These are phyloP conservation scores for Spongilla lacustris DNA, from an alignment of 37 sponge, comb jelly and placozoan genomes.

Conservation along the genomic window DNA sequence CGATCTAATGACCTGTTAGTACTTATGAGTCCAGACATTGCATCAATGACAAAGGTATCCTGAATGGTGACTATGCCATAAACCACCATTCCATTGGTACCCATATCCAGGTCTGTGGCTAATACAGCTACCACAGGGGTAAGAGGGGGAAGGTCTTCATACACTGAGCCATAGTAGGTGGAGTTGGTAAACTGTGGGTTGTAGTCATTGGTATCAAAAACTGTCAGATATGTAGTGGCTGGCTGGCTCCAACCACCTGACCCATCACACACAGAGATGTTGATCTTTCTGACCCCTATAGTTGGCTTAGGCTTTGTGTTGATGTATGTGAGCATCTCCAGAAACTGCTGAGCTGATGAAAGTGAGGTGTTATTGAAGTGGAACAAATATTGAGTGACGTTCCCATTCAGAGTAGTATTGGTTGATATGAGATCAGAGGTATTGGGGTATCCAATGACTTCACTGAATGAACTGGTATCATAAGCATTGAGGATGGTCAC, in stretches of 20 bases:
- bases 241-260: conserved; percentile 48
- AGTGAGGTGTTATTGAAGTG: conserved; percentile 7
- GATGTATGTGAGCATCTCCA: conserved; percentile 38
- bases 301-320: conserved; percentile 59
- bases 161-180: background rate
- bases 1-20: conserved; percentile 27
- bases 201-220: conserved; percentile 49
- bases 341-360: background rate
- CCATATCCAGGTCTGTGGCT: conserved; percentile 49
- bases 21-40: conserved; percentile 9
- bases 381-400: background rate
- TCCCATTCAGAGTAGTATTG: background rate
- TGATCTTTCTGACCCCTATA: conserved; percentile 19
- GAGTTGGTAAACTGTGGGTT: conserved; percentile 43
- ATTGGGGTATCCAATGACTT: conserved; percentile 14
- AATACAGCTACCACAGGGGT: background rate
- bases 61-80: conserved; percentile 33
- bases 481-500: background rate
- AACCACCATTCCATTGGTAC: conserved; percentile 29
- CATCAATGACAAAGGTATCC: conserved; percentile 25
- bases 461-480: conserved; percentile 7
- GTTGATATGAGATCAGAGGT: background rate
- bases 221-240: conserved; percentile 2
- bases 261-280: conserved; percentile 55
- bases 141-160: background rate